phyloP scores from a whole-genome alignment of 2,797 vertebrate species.

The Argyrosomus regius region DNA sequence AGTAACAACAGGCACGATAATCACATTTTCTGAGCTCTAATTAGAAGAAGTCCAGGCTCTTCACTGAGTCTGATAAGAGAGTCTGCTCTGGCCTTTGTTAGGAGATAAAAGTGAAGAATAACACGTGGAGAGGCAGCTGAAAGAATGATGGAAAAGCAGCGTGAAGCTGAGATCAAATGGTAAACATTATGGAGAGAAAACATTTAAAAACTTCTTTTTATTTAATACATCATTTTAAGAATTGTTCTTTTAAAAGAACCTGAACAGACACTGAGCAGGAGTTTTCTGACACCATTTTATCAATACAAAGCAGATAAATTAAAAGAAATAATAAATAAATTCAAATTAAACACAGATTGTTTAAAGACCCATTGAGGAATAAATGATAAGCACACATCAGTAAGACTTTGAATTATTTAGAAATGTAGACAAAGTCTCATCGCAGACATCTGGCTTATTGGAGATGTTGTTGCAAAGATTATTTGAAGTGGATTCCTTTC shows the following conservation, averaged over 20 bases:
- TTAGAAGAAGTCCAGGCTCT: not conserved
- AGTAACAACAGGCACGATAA: not conserved
- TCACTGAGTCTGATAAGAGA: constrained; percentile 6
- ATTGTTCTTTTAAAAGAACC: too few species aligned
- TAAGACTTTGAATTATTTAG: not conserved
- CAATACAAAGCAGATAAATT: too few species aligned
- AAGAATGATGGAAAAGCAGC: constrained; percentile 32
- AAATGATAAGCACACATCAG: not conserved
- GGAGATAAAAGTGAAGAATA: constrained; percentile 18
- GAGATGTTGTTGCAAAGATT: not conserved
- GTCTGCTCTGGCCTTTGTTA: constrained; percentile 20
- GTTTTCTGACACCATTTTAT: too few species aligned
- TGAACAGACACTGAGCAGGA: too few species aligned
- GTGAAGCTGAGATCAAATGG: constrained; percentile 19
- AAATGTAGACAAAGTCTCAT: not conserved
- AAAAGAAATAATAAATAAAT: too few species aligned
- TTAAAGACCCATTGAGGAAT: constrained; percentile 1
- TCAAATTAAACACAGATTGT: too few species aligned
- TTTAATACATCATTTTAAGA: too few species aligned
- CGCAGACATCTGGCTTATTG: not conserved
- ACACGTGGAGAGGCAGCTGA: not conserved
- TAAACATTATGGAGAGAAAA: constrained; percentile 10
- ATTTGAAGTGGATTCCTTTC: not conserved
- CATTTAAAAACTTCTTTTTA: not conserved
- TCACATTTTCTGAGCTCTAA: not conserved